Conservation (phyloP, 2,113 vertebrate species). For the Macquaria ambigua region DNA sequence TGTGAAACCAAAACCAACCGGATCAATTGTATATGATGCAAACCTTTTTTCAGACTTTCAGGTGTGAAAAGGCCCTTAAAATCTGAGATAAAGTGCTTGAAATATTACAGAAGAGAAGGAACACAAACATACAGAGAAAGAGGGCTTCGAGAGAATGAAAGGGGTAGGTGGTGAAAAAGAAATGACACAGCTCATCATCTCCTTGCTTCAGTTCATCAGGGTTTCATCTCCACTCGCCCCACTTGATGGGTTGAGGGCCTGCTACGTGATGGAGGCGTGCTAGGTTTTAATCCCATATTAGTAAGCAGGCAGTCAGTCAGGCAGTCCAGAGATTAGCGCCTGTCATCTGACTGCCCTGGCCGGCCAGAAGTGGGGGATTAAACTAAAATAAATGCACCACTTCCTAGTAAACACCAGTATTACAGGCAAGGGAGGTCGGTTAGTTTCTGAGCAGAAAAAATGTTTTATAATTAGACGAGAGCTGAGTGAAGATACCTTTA, state of each 20-base stretch:
- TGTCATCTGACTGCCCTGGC: slow-evolving; percentile 71
- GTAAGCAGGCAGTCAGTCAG: slow-evolving; percentile 45
- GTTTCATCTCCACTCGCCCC: slow-evolving; percentile 17
- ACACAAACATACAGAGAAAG: background rate
- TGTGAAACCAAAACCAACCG: too few relatives aligned
- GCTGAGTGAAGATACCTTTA: background rate
- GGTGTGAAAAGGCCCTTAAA: too few relatives aligned
- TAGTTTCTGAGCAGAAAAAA: slow-evolving; percentile 4
- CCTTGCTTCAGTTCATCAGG: background rate
- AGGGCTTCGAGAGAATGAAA: background rate
- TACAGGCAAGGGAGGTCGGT: background rate
- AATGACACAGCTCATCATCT: background rate
- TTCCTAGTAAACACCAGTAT: slow-evolving; percentile 54
- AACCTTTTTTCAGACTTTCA: too few relatives aligned
- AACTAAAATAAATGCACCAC: slow-evolving; percentile 61
- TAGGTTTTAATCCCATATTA: slow-evolving; percentile 71
- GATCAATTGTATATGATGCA: too few relatives aligned
- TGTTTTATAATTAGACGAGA: slow-evolving; percentile 19
- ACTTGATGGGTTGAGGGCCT: slow-evolving; percentile 32
- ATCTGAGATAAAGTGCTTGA: background rate
- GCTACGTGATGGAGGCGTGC: slow-evolving; percentile 45
- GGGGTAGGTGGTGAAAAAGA: background rate
- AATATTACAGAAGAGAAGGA: background rate
- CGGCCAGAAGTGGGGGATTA: slow-evolving; percentile 65
- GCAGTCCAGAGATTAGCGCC: slow-evolving; percentile 72